phyloP scores from a whole-genome alignment of 2,888 invertebrate genomes.

The Pachycephus smyrnensis region DNA sequence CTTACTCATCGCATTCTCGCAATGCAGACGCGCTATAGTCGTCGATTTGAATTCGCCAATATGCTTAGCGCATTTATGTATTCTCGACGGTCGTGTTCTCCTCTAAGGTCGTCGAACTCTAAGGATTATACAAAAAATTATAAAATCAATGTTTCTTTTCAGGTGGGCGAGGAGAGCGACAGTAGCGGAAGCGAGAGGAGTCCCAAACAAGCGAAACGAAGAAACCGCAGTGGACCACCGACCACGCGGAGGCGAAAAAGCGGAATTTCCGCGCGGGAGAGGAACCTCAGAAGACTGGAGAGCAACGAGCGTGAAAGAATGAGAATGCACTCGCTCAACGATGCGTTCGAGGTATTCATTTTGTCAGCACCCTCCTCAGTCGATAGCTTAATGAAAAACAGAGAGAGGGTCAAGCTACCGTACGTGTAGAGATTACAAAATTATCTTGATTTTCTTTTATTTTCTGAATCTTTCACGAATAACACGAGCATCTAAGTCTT shows the following conservation, averaged over 20 bases:
- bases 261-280: slow-evolving; percentile 84
- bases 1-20: neutral
- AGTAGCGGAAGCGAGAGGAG: slow-evolving; percentile 64
- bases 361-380: neutral
- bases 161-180: slow-evolving; percentile 66
- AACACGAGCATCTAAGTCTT: neutral
- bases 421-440: too few relatives aligned
- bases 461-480: neutral
- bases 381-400: neutral
- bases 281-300: slow-evolving; percentile 87
- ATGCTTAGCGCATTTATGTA: neutral
- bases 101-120: neutral
- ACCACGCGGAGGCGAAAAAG: slow-evolving; percentile 76
- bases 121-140: neutral
- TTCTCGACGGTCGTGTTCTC: neutral
- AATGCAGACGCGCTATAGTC: too few relatives aligned
- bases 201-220: slow-evolving; percentile 64
- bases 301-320: slow-evolving; percentile 92
- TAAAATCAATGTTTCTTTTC: slow-evolving; percentile 24
- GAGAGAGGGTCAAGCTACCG: too few relatives aligned
- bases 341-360: slow-evolving; percentile 83
- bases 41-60: neutral
- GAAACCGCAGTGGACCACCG: slow-evolving; percentile 61
- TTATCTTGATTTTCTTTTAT: neutral
- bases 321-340: slow-evolving; percentile 93